These are phyloP conservation scores for Allygus modestus DNA, from an alignment of 2,888 invertebrate species.

Conservation along the genomic window DNA sequence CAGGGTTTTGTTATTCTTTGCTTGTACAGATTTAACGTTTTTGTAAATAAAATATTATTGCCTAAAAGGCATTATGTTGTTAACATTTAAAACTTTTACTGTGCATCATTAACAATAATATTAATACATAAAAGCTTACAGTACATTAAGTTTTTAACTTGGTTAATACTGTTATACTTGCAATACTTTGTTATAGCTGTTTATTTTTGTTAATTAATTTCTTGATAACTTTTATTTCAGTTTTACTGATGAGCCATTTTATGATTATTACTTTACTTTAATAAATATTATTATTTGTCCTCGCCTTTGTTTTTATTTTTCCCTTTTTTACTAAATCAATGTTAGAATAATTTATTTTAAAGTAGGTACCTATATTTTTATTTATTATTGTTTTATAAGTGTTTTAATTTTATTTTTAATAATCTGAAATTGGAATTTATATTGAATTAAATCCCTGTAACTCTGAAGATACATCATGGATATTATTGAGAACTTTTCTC, in stretches of 20 bases:
- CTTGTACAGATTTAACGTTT: constrained; percentile 30
- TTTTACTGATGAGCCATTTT: not conserved
- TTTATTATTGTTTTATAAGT: not conserved
- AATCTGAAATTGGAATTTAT: too few relatives aligned
- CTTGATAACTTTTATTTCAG: constrained; percentile 5
- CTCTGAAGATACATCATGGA: too few relatives aligned
- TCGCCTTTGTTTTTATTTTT: not conserved
- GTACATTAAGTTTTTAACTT: not conserved
- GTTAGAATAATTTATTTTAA: too few relatives aligned
- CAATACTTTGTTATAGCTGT: constrained; percentile 32
- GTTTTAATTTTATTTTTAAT: not conserved
- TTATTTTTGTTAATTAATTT: constrained; percentile 23
- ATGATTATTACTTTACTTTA: constrained; percentile 3
- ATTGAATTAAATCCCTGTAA: too few relatives aligned
- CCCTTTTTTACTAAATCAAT: too few relatives aligned
- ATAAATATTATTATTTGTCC: constrained; percentile 22
- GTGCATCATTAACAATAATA: constrained; percentile 10
- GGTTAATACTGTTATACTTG: not conserved
- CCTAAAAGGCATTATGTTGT: not conserved
- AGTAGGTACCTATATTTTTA: not conserved
- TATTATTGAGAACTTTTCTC: too few relatives aligned
- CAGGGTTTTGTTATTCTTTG: constrained; percentile 11
- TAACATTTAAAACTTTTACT: not conserved
- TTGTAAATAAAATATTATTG: not conserved
- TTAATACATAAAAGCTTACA: not conserved